Conservation (phyloP, 2,888 invertebrate species). For the Agriopis marginaria region DNA sequence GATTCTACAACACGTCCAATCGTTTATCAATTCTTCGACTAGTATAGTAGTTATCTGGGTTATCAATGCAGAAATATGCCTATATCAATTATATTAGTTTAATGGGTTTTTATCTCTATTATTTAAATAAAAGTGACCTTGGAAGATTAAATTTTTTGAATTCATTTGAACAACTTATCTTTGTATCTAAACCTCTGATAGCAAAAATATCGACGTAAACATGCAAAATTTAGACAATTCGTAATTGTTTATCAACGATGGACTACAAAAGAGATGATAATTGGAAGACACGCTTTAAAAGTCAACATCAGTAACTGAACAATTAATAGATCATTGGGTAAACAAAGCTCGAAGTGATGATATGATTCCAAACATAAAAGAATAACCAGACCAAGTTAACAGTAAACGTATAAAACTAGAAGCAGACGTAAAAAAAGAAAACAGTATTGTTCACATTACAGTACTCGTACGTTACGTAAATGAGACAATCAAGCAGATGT, state of each 20-base stretch:
- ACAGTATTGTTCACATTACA: slow-evolving; percentile 21
- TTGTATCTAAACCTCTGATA: background rate
- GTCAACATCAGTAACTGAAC: background rate
- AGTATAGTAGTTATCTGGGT: background rate
- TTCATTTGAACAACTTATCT: slow-evolving; percentile 2
- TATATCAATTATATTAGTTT: background rate
- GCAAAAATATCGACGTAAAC: background rate
- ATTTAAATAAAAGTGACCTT: slow-evolving; percentile 19
- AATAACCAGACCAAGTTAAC: slow-evolving; percentile 19
- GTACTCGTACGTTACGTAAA: slow-evolving; percentile 31
- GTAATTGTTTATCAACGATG: background rate
- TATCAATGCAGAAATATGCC: background rate
- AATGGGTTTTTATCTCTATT: background rate
- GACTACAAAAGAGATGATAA: background rate
- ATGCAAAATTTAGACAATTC: slow-evolving; percentile 1
- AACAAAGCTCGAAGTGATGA: background rate
- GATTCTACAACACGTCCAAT: too few species aligned
- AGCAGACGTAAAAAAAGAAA: slow-evolving; percentile 26
- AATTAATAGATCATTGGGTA: background rate
- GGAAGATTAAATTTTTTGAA: slow-evolving; percentile 12
- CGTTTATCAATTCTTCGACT: background rate
- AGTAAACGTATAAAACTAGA: slow-evolving; percentile 17
- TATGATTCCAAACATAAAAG: slow-evolving; percentile 10
- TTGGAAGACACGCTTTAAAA: background rate
- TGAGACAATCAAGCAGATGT: slow-evolving; percentile 28